Evolutionary conservation across 1,140 invertebrate genomes (phyloP).

Genomic region (Gryon sp.): DNA sequence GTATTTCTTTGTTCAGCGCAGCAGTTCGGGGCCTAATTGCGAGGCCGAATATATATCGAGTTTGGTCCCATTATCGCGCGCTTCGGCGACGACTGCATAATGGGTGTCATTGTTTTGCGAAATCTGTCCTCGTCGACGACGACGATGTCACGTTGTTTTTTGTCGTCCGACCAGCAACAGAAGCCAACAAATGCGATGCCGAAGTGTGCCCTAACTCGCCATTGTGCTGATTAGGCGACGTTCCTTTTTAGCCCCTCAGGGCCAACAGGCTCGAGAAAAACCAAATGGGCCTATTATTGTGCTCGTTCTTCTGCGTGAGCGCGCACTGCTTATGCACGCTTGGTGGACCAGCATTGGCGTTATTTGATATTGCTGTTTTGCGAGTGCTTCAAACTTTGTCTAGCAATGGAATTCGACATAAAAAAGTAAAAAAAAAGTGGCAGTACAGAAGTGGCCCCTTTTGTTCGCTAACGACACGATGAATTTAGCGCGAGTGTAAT

Average conservation of each 20-base stretch:
- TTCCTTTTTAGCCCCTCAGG: constrained; percentile 11
- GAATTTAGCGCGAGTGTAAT: not conserved
- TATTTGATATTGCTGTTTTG: constrained; percentile 35
- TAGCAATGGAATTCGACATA: not conserved
- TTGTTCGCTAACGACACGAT: not conserved
- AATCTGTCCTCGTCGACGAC: constrained; percentile 16
- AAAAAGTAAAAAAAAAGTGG: no score
- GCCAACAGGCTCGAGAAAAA: constrained; percentile 17
- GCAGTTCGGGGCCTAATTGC: constrained; percentile 31
- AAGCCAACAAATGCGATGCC: constrained; percentile 12
- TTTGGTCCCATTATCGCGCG: constrained; percentile 32
- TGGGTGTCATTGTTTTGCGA: constrained; percentile 37
- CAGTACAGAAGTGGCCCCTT: not conserved
- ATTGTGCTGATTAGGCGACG: constrained; percentile 22
- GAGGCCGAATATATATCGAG: constrained; percentile 35
- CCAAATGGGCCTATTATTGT: constrained; percentile 29
- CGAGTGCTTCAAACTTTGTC: not conserved
- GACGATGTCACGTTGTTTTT: constrained; percentile 2
- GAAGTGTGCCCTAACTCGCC: not conserved
- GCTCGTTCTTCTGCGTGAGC: constrained; percentile 8
- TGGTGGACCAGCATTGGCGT: constrained; percentile 29
- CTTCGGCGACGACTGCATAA: constrained; percentile 14
- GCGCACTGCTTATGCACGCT: constrained; percentile 11
- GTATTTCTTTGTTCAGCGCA: constrained; percentile 10
- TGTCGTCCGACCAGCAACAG: constrained; percentile 4